These are phyloP conservation scores for Macquaria ambigua DNA, from an alignment of 2,113 vertebrate species.

Conservation along the genomic window DNA sequence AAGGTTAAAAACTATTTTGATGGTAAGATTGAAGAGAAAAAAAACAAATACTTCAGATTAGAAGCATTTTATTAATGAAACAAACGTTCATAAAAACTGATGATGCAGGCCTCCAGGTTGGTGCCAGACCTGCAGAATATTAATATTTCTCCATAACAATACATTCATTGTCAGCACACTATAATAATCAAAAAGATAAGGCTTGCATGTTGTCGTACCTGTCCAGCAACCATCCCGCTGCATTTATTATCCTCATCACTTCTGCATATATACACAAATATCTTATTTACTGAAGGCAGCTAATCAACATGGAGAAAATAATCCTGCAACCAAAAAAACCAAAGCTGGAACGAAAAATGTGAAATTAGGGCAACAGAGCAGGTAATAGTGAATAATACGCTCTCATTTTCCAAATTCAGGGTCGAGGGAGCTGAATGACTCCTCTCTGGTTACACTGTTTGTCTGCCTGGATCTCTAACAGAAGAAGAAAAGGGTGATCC, in stretches of 20 bases:
- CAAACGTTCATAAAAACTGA: neutral
- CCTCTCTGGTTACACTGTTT: neutral
- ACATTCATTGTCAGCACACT: neutral
- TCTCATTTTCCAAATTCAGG: neutral
- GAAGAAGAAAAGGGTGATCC: neutral
- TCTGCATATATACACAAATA: constrained; percentile 6
- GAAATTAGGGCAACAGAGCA: constrained; percentile 29
- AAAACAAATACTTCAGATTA: neutral
- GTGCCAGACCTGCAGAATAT: neutral
- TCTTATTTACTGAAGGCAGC: neutral
- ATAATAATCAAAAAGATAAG: neutral
- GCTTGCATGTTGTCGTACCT: neutral
- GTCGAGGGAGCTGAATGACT: constrained; percentile 3
- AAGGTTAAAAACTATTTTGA: neutral
- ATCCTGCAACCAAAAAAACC: constrained; percentile 18
- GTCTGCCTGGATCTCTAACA: neutral
- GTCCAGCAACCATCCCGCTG: neutral
- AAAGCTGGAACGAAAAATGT: constrained; percentile 23
- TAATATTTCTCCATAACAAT: neutral
- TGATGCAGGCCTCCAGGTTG: neutral
- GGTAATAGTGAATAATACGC: constrained; percentile 30
- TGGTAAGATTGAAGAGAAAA: neutral
- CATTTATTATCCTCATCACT: constrained; percentile 4
- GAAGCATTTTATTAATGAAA: neutral
- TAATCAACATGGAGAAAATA: constrained; percentile 24